phyloP scores from a whole-genome alignment of 2,113 vertebrate species.

The Cathartes aura region DNA sequence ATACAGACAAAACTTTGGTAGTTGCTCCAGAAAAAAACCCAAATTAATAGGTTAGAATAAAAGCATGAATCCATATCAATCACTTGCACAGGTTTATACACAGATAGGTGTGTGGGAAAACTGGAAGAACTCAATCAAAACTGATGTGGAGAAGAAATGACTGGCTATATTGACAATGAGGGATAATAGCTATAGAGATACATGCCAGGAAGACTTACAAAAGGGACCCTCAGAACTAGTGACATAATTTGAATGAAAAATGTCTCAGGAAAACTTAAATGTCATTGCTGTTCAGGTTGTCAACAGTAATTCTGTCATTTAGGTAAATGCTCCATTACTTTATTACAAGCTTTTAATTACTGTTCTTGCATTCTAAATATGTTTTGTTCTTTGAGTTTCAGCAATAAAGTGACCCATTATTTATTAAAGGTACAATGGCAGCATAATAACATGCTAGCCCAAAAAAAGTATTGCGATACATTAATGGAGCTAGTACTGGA shows the following conservation, averaged over 20 bases:
- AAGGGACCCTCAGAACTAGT: neutral
- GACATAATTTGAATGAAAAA: conserved; percentile 38
- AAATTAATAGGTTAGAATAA: neutral
- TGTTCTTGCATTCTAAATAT: neutral
- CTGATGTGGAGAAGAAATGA: conserved; percentile 23
- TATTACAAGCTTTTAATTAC: conserved; percentile 33
- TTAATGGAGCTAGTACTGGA: neutral
- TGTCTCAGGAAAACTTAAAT: conserved; percentile 49
- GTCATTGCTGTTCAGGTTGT: conserved; percentile 9
- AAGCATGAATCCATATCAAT: conserved; percentile 46
- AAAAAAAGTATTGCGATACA: neutral
- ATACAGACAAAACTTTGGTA: neutral
- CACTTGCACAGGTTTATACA: neutral
- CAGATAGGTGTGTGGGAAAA: conserved; percentile 33
- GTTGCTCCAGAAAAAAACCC: neutral
- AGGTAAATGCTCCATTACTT: conserved; percentile 35
- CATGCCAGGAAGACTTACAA: neutral
- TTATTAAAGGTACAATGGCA: neutral
- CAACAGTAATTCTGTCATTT: conserved; percentile 38
- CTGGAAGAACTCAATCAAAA: conserved; percentile 38
- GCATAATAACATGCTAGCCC: neutral
- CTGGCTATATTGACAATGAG: conserved; percentile 4
- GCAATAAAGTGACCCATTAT: neutral
- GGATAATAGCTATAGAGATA: neutral
- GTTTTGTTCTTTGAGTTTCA: neutral